Evolutionary conservation across 1,140 invertebrate species (phyloP).

Genomic region (Bombus impatiens): DNA sequence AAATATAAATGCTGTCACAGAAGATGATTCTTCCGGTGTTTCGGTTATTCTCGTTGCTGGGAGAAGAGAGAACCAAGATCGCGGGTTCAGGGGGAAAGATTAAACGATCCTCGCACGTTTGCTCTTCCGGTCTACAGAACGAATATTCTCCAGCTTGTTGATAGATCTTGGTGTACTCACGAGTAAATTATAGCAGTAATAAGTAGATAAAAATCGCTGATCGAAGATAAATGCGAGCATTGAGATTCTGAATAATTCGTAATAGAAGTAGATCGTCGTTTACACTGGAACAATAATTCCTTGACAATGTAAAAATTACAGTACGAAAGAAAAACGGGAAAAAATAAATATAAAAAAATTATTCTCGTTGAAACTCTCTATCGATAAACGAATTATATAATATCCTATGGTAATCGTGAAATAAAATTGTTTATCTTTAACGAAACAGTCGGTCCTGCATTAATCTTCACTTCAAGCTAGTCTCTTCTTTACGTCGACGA

Average conservation of each 20-base stretch:
- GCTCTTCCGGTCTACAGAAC: background rate
- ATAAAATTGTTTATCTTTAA: slow-evolving; percentile 13
- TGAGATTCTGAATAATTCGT: background rate
- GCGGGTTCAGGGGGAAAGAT: background rate
- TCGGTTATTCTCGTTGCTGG: background rate
- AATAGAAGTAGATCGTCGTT: background rate
- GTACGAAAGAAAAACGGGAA: background rate
- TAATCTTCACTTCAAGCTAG: slow-evolving; percentile 68
- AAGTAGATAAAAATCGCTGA: background rate
- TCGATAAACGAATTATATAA: background rate
- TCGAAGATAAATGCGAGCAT: background rate
- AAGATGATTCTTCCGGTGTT: slow-evolving; percentile 9
- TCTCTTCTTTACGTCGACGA: slow-evolving; percentile 46
- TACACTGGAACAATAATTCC: background rate
- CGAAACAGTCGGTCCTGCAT: slow-evolving; percentile 36
- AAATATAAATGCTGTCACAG: slow-evolving; percentile 5
- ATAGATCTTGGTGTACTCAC: background rate
- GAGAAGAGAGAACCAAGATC: background rate
- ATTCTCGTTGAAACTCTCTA: background rate
- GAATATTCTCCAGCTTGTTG: background rate
- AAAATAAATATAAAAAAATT: background rate
- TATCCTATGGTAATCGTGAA: background rate
- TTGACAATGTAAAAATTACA: no score
- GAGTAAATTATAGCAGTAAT: background rate
- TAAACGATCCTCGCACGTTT: background rate